Base-by-base conservation (phyloP, 2,888 invertebrate genomes). In the Cactoblastis cactorum region DNA sequence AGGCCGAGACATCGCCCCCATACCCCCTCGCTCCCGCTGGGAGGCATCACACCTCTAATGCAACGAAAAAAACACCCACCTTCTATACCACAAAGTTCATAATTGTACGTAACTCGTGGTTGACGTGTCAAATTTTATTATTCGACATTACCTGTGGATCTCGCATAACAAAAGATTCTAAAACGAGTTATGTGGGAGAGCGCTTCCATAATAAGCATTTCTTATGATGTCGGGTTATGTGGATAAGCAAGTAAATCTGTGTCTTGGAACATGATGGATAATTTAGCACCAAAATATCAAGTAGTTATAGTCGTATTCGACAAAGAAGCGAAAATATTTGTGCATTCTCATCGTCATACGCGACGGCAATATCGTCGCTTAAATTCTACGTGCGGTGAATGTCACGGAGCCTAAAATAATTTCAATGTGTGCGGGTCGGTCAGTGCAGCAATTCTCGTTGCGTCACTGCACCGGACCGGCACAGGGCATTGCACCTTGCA, bases 401-500 rank as follows among this genome's bases (percentile, higher is more conserved):
- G 81, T 85, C 82, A 81, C 69, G 66, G 72, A 77, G 74, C 78
- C 86, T 67, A 81, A 86, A 87, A 86, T 87, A 85, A 80, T 75
- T 53, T 39, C 39, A 68, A 68, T 63, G 67, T 71, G 70, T 74
- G 71, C 65, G 72, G 74, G 65, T 79, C 83, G 79, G 84, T 79
- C 83, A 83, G 79, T 80, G 83, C 83, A 83, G 80, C 66, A 58
- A 67, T 69, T 74, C 76, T 74, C 72, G 74, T 86, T 86, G 84
- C 87, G 86, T 87, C 86, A 85, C 77, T 80, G 80, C 77, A 78
- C 78, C 70, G 79, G 69, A 70, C 71, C 71, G 74, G 28, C 43
- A 53, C 77, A 71, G 87, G 87, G 86, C 88, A 87, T 70, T 87
- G 88, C 85, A 85, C 87, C 78, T 78, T 74, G 77, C 72, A 65